A percentile compares a stretch with the other conserved stretches of the same genome.
Evolutionary conservation across 2,113 vertebrate species (phyloP).

Genomic region (Pituophis catenifer): DNA sequence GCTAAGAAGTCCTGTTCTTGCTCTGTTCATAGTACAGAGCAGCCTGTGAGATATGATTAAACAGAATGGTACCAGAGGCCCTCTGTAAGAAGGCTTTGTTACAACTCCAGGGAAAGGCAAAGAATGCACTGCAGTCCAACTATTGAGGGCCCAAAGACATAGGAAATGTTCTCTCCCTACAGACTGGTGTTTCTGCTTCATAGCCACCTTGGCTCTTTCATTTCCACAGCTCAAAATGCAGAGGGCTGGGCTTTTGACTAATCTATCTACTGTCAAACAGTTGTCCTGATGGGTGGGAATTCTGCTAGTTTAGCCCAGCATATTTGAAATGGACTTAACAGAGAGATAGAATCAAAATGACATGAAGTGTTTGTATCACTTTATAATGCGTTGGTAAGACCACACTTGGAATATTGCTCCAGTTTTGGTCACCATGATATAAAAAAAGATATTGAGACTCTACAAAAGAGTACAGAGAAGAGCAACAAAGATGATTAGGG

Average conservation of each 20-base stretch:
- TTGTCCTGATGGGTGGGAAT: background rate
- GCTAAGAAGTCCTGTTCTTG: background rate
- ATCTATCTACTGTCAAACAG: background rate
- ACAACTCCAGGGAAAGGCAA: background rate
- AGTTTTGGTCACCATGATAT: background rate
- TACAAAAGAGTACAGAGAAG: background rate
- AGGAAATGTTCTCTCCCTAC: background rate
- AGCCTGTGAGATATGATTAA: background rate
- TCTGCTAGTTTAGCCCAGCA: background rate
- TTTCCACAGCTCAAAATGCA: background rate
- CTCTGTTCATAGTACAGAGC: background rate
- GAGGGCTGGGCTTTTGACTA: background rate
- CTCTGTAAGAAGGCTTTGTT: background rate
- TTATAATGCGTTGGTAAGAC: background rate
- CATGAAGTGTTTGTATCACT: background rate
- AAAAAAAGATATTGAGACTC: background rate
- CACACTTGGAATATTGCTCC: background rate
- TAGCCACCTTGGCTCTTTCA: background rate
- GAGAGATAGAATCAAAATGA: background rate
- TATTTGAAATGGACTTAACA: background rate
- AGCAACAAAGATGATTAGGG: background rate
- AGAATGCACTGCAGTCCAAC: background rate
- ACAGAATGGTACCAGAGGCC: background rate
- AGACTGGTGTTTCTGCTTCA: background rate
- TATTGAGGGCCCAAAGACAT: background rate